Evolutionary conservation across 30 jellyfish, hydroid and myxozoan genomes (phyloP), one percentile per base, ranked within the genome.

Genomic region (Cassiopea xamachana): DNA sequence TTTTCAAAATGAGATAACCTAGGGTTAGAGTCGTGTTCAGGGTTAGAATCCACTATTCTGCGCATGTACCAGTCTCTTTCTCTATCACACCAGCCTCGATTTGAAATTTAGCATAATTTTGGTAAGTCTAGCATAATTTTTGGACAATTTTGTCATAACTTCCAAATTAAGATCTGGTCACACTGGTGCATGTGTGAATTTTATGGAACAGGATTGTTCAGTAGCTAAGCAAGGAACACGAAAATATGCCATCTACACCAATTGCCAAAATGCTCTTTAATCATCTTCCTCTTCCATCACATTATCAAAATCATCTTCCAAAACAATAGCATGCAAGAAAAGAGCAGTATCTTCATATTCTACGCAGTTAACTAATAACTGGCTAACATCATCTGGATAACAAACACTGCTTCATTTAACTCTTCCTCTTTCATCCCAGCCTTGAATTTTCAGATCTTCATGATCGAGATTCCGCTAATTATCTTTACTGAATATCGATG

Each of bases 341-440:
- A 68, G 55, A 27, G 39, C 12, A 17, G 69, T 69, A 12, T 71
- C 73, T 45, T 83, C 92, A 39, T 72, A 49, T 12, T 43, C 84
- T 15, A 75, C 94, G 71, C 15, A 49, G 81, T 77, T 50, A 18
- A 87, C 1, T 46, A 87, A 71, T 58, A 87, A 48, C 75, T 87
- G 78, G n/a, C 76, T 62, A 76, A 87, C 88, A 27, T 27, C 39
- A 27, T 27, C 39, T 27, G 39, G 39, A 27, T 27, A 27, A 27
- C 39, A 27, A 27, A 18, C 89, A 27, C 49, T 48, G 84, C 88
- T 75, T 89, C 89, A 87, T 12, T 13, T 48, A 49, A 87, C 88
- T 59, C 15, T 75, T 51, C 88, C 64, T 43, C 68, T 69, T 76
- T 75, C 89, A 43, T 75, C 13, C 83, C 89, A 87, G 82, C 89